Base-by-base conservation (phyloP, 2,113 vertebrate species). In the human region DNA sequence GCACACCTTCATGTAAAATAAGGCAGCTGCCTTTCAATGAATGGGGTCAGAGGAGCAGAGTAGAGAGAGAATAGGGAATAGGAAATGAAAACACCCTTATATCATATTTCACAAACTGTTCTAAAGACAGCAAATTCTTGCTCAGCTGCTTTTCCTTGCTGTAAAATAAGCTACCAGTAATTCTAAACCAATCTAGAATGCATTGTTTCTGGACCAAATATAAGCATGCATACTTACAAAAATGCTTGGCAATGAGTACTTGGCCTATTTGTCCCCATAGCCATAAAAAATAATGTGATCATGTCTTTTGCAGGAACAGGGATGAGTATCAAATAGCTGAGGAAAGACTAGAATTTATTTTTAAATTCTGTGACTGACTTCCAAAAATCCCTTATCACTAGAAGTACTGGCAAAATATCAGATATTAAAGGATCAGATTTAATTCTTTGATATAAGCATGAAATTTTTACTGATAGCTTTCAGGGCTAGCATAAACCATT, bases 391-490 rank as follows among this genome's bases (percentile, higher is more conserved):
- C 12, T 97, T 89, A 95, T 79, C 84, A 81, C n/a, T 96, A 97
- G 89, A 89, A 93, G 68, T 86, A 88, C 76, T 93, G 80, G 93
- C 57, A 97, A 97, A 89, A 52, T 57, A 82, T 76, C 78, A 90
- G 96, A 92, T 90, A 70, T 57, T 97, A 89, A 17, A 17, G 1
- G 52, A 97, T 97, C 83, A 97, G 96, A 95, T 95, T 95, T 90
- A 66, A 81, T 97, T 99, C 98, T 99, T 98, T 99, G 98, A 98
- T 98, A 98, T 94, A 96, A 50, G 98, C 97, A 97, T 97, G 94
- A 86, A 98, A 98, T 84, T 92, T 93, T 87, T 97, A 64, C 59
- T 96, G 79, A 97, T 64, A 94, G 73, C 86, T 97, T 96, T 84
- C 55, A 81, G 35, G 40, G 87, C 87, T 94, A 79, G 68, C 85